Conservation (phyloP, 2,113 vertebrate genomes). For the Ancistrus triradiatus region DNA sequence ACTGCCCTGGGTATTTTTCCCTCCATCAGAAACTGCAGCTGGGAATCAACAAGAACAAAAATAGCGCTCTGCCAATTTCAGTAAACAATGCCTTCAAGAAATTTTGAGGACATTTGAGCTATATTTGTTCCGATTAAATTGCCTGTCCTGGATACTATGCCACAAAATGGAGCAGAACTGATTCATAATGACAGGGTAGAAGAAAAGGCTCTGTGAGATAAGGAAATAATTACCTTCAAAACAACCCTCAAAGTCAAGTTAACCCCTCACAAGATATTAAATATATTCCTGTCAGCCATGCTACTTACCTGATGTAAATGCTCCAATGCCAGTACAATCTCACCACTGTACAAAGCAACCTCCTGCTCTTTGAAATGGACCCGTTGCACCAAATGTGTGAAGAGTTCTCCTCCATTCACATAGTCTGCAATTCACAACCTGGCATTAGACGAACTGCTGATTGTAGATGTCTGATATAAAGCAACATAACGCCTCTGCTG, state of each 20-base stretch:
- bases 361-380: slow-evolving; percentile 91
- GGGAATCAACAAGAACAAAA: slow-evolving; percentile 24
- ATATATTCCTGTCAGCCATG: no score
- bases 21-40: slow-evolving; percentile 26
- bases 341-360: slow-evolving; percentile 89
- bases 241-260: no score
- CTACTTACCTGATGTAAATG: slow-evolving; percentile 88
- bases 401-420: slow-evolving; percentile 94
- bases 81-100: slow-evolving; percentile 36
- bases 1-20: slow-evolving; percentile 3
- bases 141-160: slow-evolving; percentile 12
- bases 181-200: slow-evolving; percentile 19
- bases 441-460: no score
- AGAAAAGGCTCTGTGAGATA: not conserved
- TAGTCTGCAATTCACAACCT: slow-evolving; percentile 78
- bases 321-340: slow-evolving; percentile 90
- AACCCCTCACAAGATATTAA: no score
- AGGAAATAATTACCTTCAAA: no score
- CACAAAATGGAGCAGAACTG: slow-evolving; percentile 26
- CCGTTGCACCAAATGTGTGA: slow-evolving; percentile 97
- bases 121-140: slow-evolving; percentile 11
- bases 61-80: slow-evolving; percentile 16
- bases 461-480: no score
- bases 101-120: slow-evolving; percentile 16
- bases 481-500: no score